Evolutionary conservation across 2,797 vertebrate species (phyloP), one percentile per base, ranked within the genome.

Genomic region (Manis crassicaudata): DNA sequence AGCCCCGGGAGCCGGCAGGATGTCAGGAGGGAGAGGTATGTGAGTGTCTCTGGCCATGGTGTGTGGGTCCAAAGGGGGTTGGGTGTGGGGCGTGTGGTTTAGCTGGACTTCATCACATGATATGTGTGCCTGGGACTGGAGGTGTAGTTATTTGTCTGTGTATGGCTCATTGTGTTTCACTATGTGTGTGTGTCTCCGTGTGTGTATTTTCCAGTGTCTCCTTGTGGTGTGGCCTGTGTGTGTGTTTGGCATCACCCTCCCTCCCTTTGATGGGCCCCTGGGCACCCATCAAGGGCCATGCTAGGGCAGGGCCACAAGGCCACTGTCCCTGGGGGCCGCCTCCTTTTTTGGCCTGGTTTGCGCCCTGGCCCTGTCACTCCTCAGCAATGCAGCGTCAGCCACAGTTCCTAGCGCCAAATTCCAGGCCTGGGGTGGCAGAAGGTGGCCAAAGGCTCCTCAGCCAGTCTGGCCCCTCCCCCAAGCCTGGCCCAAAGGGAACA

Each of bases 1-100:
- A 76, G 68, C 65, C 56, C 3, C 0, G 29, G 62, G 62, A 95
- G 94, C 86, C 58, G 35, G 95, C 96, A 89, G 97, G 96, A 97
- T 97, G 97, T 96, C 97, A 65, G 92, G 87, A 97, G 90, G 96
- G 96, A 96, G 96, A 97, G 97, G 97, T 98, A 98, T 50, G 97
- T 95, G 77, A 60, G 88, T 76, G 88, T 63, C 54, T 13, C 65
- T 9, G n/a, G 54, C 75, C 46, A 17, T 46, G 54, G 37, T 6
- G 76, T 62, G 81, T 20, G n/a, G 68, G 75, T 70, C 89, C 6
- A 1, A 46, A 29, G 81, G 93, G 96, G 96, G 92, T 83, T 29
- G 56, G 75, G 96, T 43, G 67, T 58, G 87, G 72, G n/a, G 96
- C 94, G 97, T 95, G 97, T 94, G 96, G 97, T 92, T 62, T 72